These are phyloP conservation scores for Macrotus californicus DNA, from an alignment of 2,113 vertebrate genomes.

Conservation along the genomic window DNA sequence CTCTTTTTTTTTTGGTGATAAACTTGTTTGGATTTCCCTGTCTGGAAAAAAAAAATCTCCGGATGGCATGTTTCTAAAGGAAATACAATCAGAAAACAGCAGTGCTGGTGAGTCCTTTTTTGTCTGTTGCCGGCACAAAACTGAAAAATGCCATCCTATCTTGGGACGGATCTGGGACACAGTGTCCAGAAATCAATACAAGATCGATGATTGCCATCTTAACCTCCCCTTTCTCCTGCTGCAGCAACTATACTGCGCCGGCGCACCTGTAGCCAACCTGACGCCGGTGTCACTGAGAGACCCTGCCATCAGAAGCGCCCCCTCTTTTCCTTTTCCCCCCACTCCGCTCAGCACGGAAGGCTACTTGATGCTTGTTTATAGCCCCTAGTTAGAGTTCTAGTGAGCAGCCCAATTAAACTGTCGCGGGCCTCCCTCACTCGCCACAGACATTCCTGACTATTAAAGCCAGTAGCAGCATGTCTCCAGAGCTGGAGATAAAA, in stretches of 20 bases:
- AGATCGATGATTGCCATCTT: slow-evolving; percentile 83
- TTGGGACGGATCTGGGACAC: slow-evolving; percentile 81
- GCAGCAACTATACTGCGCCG: slow-evolving; percentile 63
- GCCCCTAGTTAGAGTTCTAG: slow-evolving; percentile 82
- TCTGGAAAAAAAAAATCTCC: slow-evolving; percentile 70
- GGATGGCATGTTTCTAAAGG: slow-evolving; percentile 77
- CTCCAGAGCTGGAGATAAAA: slow-evolving; percentile 78
- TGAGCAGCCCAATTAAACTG: slow-evolving; percentile 84
- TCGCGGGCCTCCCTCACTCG: slow-evolving; percentile 80
- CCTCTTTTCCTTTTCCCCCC: slow-evolving; percentile 14
- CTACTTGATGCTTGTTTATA: slow-evolving; percentile 73
- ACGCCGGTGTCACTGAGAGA: slow-evolving; percentile 82
- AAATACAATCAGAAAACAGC: slow-evolving; percentile 81
- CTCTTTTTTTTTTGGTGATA: slow-evolving; percentile 75
- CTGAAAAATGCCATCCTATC: slow-evolving; percentile 80
- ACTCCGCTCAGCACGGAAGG: slow-evolving; percentile 58
- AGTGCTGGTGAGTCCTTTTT: slow-evolving; percentile 67
- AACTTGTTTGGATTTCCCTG: slow-evolving; percentile 81
- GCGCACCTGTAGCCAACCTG: slow-evolving; percentile 85
- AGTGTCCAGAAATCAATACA: slow-evolving; percentile 86
- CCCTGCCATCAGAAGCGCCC: slow-evolving; percentile 76
- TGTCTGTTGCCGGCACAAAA: slow-evolving; percentile 71
- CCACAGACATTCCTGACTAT: slow-evolving; percentile 83
- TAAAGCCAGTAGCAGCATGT: slow-evolving; percentile 77
- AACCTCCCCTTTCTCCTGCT: slow-evolving; percentile 79